phyloP scores from a whole-genome alignment of 2,888 invertebrate genomes.

The Pollenia griseotomentosa region DNA sequence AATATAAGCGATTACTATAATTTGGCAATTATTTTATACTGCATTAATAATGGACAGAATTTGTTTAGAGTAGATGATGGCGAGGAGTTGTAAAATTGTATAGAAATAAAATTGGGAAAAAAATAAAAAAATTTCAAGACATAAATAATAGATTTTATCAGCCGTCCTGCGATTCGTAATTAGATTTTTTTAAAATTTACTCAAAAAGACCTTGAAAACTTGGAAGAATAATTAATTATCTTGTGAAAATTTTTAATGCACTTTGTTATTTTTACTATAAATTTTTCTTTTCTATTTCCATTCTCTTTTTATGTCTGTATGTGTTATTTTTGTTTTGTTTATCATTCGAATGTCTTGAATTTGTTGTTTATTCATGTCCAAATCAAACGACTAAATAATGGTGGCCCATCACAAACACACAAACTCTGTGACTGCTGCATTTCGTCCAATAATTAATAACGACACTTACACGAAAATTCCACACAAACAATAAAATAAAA shows the following conservation, averaged over 20 bases:
- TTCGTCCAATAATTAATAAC: conserved; percentile 25
- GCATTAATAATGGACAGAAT: conserved; percentile 80
- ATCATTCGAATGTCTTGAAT: conserved; percentile 29
- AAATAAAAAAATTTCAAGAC: background rate
- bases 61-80: conserved; percentile 79
- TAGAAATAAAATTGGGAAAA: no score
- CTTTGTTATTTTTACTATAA: conserved; percentile 33
- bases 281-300: conserved; percentile 59
- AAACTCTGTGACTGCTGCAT: conserved; percentile 23
- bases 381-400: conserved; percentile 34
- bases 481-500: background rate
- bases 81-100: conserved; percentile 74
- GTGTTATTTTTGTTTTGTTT: conserved; percentile 53
- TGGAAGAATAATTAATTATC: background rate
- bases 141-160: background rate
- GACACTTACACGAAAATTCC: background rate
- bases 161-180: conserved; percentile 8
- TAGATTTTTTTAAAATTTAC: conserved; percentile 77
- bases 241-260: background rate
- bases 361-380: conserved; percentile 12
- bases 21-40: conserved; percentile 80
- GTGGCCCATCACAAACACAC: conserved; percentile 8
- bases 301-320: conserved; percentile 56
- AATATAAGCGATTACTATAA: conserved; percentile 79
- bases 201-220: conserved; percentile 79